phyloP scores from a whole-genome alignment of 2,113 vertebrate genomes.

The Tragelaphus buxtoni region DNA sequence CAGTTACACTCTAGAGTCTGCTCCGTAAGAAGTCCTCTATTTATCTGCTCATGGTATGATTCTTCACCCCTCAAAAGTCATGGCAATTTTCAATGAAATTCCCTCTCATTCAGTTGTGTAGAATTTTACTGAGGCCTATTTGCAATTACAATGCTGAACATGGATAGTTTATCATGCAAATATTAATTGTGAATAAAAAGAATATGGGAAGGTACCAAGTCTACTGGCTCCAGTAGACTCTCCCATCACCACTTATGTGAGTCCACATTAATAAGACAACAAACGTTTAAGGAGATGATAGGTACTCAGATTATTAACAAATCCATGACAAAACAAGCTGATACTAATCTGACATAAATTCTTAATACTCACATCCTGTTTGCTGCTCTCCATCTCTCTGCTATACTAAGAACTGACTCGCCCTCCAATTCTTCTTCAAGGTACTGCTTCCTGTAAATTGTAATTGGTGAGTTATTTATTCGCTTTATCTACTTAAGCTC shows the following conservation, averaged over 20 bases:
- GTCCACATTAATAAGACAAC: not conserved
- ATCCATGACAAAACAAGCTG: not conserved
- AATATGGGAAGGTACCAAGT: not conserved
- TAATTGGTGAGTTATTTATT: conserved; percentile 42
- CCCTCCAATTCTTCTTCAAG: conserved; percentile 40
- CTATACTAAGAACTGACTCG: not conserved
- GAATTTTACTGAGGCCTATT: not conserved
- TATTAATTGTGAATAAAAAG: not conserved
- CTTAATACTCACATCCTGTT: conserved; percentile 46
- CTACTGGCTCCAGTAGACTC: not conserved
- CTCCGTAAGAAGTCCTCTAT: not conserved
- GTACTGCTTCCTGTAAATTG: conserved; percentile 51
- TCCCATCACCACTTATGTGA: not conserved
- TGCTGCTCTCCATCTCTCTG: conserved; percentile 39
- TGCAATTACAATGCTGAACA: not conserved
- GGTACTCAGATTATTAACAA: not conserved
- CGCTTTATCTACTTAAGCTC: not conserved
- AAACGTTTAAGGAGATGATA: not conserved
- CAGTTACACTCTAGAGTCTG: not conserved
- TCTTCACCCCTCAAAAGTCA: not conserved
- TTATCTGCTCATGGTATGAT: not conserved
- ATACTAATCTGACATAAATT: not conserved
- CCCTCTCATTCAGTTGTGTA: not conserved
- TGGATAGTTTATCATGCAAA: not conserved
- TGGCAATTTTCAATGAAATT: not conserved